These are phyloP conservation scores for Steinernema feltiae DNA, from an alignment of 1,140 invertebrate species.

Conservation along the genomic window DNA sequence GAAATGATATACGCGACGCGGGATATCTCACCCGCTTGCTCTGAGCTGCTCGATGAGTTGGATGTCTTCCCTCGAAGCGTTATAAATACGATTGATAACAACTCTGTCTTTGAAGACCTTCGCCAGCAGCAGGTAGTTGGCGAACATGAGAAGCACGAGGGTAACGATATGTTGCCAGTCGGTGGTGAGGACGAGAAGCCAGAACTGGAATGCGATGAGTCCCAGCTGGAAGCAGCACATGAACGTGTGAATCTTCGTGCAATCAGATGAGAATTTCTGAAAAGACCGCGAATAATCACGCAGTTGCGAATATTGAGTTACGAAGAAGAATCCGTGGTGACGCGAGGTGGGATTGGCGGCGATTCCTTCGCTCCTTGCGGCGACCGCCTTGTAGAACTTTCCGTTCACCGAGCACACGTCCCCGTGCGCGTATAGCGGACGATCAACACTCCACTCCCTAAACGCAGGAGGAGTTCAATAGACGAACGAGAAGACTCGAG, in stretches of 20 bases:
- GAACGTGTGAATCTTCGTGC: background rate
- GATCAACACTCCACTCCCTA: background rate
- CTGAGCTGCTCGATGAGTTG: constrained; percentile 40
- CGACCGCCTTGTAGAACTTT: background rate
- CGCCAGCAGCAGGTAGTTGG: constrained; percentile 84
- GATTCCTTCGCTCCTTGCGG: background rate
- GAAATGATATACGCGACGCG: constrained; percentile 16
- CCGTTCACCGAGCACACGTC: background rate
- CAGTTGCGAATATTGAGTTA: too few relatives aligned
- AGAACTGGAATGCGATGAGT: constrained; percentile 69
- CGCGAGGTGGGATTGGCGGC: background rate
- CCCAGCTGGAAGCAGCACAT: constrained; percentile 6
- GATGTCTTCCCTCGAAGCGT: constrained; percentile 45
- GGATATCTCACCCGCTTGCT: constrained; percentile 27
- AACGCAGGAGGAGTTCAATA: too few relatives aligned
- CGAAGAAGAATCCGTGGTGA: background rate
- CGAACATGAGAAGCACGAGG: constrained; percentile 74
- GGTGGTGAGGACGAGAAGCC: constrained; percentile 69
- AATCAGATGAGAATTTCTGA: background rate
- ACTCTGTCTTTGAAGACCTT: constrained; percentile 79
- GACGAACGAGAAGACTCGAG: too few relatives aligned
- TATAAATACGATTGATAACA: constrained; percentile 65
- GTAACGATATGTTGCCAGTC: constrained; percentile 87
- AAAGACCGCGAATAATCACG: background rate
- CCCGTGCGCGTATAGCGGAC: background rate